Conservation (phyloP, 2,888 invertebrate genomes). For the Parapristionchus giblindavisi region DNA sequence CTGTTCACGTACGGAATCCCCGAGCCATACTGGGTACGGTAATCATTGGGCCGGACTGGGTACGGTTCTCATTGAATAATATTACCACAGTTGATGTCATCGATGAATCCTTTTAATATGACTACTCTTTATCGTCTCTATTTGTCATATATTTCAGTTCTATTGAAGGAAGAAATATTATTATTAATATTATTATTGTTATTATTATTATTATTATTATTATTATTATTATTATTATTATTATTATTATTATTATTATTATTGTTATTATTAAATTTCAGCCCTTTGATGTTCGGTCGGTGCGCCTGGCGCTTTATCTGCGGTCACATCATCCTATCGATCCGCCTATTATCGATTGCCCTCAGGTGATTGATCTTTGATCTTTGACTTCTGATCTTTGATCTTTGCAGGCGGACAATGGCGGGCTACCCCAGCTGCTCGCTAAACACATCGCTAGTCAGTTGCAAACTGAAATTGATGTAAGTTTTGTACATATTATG, state of each 20-base stretch:
- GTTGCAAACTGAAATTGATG: constrained; percentile 26
- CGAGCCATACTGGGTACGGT: constrained; percentile 44
- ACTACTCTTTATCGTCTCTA: too few species aligned
- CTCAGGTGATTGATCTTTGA: neutral
- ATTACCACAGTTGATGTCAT: too few species aligned
- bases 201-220: too few species aligned
- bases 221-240: too few species aligned
- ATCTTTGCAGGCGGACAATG: constrained; percentile 4
- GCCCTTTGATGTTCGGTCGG: constrained; percentile 19
- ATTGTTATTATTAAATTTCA: too few species aligned
- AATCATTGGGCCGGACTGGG: neutral
- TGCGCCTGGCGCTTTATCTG: constrained; percentile 19
- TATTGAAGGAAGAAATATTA: too few species aligned
- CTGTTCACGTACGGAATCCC: constrained; percentile 40
- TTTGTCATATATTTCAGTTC: too few species aligned
- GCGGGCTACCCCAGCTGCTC: constrained; percentile 13
- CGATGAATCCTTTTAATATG: too few species aligned
- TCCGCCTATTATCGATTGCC: constrained; percentile 1
- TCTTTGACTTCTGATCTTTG: neutral
- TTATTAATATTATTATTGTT: too few species aligned
- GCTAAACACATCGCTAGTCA: constrained; percentile 3
- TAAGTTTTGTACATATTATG: neutral
- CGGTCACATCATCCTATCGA: neutral
- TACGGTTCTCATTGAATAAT: too few species aligned
- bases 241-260: too few species aligned